A percentile compares a stretch with the other conserved stretches of the same genome.
These are phyloP conservation scores for Pagrus major DNA, from an alignment of 2,113 vertebrate species.

Conservation along the genomic window DNA sequence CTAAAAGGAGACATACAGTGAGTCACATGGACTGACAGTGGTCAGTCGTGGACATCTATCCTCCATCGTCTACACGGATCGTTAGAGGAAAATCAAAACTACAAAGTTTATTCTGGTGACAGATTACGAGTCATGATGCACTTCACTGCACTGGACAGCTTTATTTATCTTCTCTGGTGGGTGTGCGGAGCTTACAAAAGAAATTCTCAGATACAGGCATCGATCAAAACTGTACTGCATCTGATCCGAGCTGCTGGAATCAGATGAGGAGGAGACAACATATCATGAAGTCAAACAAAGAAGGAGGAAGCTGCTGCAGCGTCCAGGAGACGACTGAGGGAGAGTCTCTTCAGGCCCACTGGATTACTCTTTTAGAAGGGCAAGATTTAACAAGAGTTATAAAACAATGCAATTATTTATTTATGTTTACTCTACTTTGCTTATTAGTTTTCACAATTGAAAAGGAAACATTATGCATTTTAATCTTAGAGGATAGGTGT, in stretches of 20 bases:
- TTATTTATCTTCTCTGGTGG: constrained; percentile 18
- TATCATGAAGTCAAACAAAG: background rate
- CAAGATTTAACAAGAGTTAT: too few species aligned
- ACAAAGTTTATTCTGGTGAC: constrained; percentile 2
- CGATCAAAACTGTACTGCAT: constrained; percentile 7
- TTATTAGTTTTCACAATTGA: too few species aligned
- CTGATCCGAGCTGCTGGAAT: constrained; percentile 5
- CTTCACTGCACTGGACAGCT: background rate
- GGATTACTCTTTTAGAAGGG: too few species aligned
- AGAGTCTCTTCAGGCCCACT: too few species aligned
- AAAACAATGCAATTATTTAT: too few species aligned
- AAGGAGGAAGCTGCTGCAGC: background rate
- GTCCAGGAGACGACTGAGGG: background rate
- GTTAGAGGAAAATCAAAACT: constrained; percentile 2
- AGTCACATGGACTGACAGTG: background rate
- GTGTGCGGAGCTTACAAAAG: background rate
- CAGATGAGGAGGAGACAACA: background rate
- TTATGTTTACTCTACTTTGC: too few species aligned
- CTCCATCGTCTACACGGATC: background rate
- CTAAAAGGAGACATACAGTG: background rate
- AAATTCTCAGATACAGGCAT: background rate
- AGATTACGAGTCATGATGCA: background rate
- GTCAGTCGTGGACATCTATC: background rate
- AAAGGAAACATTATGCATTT: too few species aligned
- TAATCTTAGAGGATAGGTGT: too few species aligned